phyloP scores from a whole-genome alignment of 2,888 invertebrate species.

The Pimpla rufipes region DNA sequence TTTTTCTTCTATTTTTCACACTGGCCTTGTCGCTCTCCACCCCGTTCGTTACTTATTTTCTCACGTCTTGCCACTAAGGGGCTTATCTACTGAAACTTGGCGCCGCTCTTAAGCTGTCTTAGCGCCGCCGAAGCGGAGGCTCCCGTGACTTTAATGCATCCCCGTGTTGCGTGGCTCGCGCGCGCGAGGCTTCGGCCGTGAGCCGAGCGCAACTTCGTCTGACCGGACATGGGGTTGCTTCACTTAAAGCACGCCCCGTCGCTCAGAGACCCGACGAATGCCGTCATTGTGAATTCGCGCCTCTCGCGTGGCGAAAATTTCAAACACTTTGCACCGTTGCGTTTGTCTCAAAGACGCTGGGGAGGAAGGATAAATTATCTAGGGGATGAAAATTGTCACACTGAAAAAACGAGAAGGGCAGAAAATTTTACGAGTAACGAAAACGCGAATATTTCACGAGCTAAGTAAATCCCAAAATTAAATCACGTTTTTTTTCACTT shows the following conservation, averaged over 20 bases:
- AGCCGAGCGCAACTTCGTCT: neutral
- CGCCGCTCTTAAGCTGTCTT: constrained; percentile 29
- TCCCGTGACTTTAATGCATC: constrained; percentile 33
- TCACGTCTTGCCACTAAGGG: constrained; percentile 44
- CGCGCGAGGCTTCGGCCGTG: constrained; percentile 13
- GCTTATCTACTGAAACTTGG: constrained; percentile 44
- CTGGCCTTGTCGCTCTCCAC: constrained; percentile 8
- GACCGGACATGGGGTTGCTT: constrained; percentile 11
- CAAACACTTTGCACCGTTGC: neutral
- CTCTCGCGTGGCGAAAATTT: neutral
- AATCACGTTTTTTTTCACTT: neutral
- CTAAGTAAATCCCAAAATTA: neutral
- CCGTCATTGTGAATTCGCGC: neutral
- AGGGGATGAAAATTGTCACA: neutral
- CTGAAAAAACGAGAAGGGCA: no score
- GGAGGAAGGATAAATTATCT: neutral
- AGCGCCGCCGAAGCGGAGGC: constrained; percentile 37
- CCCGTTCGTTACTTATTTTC: constrained; percentile 21
- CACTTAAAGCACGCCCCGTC: neutral
- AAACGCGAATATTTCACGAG: neutral
- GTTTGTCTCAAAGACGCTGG: neutral
- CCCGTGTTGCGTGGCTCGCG: neutral
- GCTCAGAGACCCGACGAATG: neutral
- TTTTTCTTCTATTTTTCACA: neutral
- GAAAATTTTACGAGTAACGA: no score